Conservation (phyloP, 2,888 invertebrate genomes). For the Chymomyza amoena region DNA sequence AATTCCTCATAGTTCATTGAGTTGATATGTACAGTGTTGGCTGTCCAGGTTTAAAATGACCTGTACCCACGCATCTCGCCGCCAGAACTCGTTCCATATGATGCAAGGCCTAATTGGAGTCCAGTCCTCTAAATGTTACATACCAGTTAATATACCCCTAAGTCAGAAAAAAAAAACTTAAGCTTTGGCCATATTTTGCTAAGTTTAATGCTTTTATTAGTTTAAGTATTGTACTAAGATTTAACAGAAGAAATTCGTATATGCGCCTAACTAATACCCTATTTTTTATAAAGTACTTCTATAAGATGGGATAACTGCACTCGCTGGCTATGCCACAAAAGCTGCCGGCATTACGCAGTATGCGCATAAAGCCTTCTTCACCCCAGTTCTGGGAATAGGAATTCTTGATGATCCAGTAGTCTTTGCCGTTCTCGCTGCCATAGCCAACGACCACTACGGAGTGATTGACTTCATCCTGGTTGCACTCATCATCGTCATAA, state of each 20-base stretch:
- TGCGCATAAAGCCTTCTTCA: slow-evolving; percentile 75
- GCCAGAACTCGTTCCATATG: too few relatives aligned
- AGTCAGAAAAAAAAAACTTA: too few relatives aligned
- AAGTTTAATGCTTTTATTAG: neutral
- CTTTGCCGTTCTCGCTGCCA: slow-evolving; percentile 74
- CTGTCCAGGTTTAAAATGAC: too few relatives aligned
- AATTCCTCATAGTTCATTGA: too few relatives aligned
- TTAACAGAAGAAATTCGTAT: slow-evolving; percentile 26
- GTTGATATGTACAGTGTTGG: too few relatives aligned
- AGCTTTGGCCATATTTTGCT: neutral
- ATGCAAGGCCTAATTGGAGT: too few relatives aligned
- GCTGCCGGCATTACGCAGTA: slow-evolving; percentile 71
- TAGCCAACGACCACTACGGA: slow-evolving; percentile 77
- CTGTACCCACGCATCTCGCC: too few relatives aligned
- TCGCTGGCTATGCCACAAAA: slow-evolving; percentile 77
- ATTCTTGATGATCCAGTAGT: slow-evolving; percentile 77
- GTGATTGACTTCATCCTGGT: slow-evolving; percentile 75
- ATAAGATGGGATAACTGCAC: slow-evolving; percentile 77
- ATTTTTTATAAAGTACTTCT: slow-evolving; percentile 11
- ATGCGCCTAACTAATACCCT: slow-evolving; percentile 15
- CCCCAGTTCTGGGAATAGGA: slow-evolving; percentile 78
- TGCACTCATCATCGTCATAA: slow-evolving; percentile 75
- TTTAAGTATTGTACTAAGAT: neutral
- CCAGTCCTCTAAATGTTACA: too few relatives aligned
- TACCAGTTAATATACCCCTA: too few relatives aligned